Evolutionary conservation across 2,113 vertebrate species (phyloP), one percentile per base, ranked within the genome.

Genomic region (Tachysurus fulvidraco): DNA sequence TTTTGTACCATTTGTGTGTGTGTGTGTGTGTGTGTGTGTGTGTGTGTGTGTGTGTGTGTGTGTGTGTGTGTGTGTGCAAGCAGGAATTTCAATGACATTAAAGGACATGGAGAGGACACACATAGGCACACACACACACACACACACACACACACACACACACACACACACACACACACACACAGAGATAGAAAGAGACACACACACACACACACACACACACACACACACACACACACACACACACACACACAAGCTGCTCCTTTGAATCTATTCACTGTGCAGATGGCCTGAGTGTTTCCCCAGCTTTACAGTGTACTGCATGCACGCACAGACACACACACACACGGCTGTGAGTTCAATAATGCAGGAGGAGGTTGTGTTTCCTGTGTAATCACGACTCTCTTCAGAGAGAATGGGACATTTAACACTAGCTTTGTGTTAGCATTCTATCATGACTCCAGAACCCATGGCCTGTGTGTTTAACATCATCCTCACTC

Each of bases 331-430:
- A 54, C 81, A 77, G 59, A 77, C 74, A 84, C 60, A 84, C 64
- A 79, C 82, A 83, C 55, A 54, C 65, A 83, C n/a, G 50, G 62
- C 77, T 85, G 79, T 79, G 46, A 62, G 62, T 90, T 92, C 84
- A 92, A 94, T 93, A 92, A 93, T 91, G 86, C 86, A 94, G 71
- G 16, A n/a, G 64, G 82, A 52, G 89, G 83, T 90, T 85, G 36
- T 83, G 90, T 93, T 89, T 93, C 90, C 87, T 87, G 90, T 90
- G 89, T 91, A 87, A 91, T 92, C 89, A 89, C 69, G 82, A 64
- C 23, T 59, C 54, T 85, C 73, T 41, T 17, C 71, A 21, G 78
- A 77, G 69, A 76, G 67, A 44, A 60, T 13, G 25, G 41, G 52
- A 44, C 50, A 59, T 46, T 77, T 46, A n/a, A 60, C 71, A n/a